A percentile compares a stretch with the other conserved stretches of the same genome.
These are phyloP conservation scores for Edolisoma coerulescens DNA, from an alignment of 2,113 vertebrate species.

Conservation along the genomic window DNA sequence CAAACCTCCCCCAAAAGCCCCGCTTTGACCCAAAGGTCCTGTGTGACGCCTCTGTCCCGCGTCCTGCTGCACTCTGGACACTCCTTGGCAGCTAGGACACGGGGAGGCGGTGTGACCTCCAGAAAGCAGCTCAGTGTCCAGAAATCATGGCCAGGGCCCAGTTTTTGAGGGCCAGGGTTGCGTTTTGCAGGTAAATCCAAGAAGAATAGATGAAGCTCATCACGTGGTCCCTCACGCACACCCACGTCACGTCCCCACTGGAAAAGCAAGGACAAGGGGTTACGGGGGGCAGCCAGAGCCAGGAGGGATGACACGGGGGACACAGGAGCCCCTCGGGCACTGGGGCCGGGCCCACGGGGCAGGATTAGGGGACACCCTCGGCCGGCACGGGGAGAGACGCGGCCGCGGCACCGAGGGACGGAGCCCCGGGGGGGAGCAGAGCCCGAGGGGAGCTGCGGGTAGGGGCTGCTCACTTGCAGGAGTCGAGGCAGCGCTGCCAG, in stretches of 20 bases:
- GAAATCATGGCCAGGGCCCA: constrained; percentile 86
- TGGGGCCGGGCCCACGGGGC: rapidly evolving
- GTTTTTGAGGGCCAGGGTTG: constrained; percentile 78
- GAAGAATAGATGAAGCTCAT: constrained; percentile 77
- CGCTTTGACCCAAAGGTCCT: neutral
- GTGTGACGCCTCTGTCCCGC: rapidly evolving
- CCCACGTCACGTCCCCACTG: constrained; percentile 84
- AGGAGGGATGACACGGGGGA: rapidly evolving
- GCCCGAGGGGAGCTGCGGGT: rapidly evolving
- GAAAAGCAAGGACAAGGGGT: neutral
- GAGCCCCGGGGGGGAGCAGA: neutral
- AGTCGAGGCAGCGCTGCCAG: constrained; percentile 80
- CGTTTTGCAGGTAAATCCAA: constrained; percentile 86
- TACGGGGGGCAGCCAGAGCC: rapidly evolving
- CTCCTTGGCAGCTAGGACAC: rapidly evolving
- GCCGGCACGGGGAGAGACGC: rapidly evolving
- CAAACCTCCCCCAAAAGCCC: neutral
- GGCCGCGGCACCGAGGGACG: rapidly evolving
- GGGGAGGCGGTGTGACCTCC: rapidly evolving
- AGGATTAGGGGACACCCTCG: neutral
- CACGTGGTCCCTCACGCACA: constrained; percentile 82
- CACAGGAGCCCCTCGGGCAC: rapidly evolving
- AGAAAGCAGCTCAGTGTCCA: constrained; percentile 59
- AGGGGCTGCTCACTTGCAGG: constrained; percentile 81
- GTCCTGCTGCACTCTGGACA: neutral